These are phyloP conservation scores for Drosophila putrida DNA, from an alignment of 2,888 invertebrate genomes.

Conservation along the genomic window DNA sequence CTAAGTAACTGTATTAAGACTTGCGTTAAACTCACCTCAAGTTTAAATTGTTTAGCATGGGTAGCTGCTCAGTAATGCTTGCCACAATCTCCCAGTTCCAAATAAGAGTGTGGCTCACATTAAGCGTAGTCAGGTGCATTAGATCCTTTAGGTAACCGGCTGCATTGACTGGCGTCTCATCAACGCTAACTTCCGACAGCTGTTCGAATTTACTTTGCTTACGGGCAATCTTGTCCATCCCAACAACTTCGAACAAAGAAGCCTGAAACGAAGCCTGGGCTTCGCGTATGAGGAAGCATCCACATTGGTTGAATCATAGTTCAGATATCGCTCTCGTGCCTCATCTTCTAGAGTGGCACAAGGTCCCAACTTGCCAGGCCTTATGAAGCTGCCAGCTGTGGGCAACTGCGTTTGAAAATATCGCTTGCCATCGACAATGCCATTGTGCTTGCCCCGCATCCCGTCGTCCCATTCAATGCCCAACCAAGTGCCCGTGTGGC, in stretches of 20 bases:
- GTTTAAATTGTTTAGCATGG: constrained; percentile 81
- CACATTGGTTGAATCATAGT: constrained; percentile 85
- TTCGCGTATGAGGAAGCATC: constrained; percentile 88
- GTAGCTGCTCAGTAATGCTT: constrained; percentile 83
- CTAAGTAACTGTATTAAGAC: no score
- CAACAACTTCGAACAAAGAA: constrained; percentile 94
- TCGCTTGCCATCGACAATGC: constrained; percentile 91
- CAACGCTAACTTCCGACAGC: constrained; percentile 82
- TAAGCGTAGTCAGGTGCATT: constrained; percentile 78
- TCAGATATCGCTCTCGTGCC: constrained; percentile 89
- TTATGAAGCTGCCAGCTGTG: constrained; percentile 95
- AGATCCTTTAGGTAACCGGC: constrained; percentile 88
- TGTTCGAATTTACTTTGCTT: constrained; percentile 86
- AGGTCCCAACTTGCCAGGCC: constrained; percentile 91
- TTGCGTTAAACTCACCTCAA: constrained; percentile 71
- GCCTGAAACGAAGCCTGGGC: constrained; percentile 91
- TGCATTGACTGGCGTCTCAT: constrained; percentile 86
- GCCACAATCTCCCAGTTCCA: constrained; percentile 85
- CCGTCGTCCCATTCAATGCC: constrained; percentile 99
- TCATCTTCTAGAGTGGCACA: constrained; percentile 91
- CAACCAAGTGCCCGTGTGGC: constrained; percentile 92
- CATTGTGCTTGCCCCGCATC: constrained; percentile 96
- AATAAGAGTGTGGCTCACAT: constrained; percentile 84
- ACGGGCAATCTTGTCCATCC: constrained; percentile 93
- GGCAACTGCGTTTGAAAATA: constrained; percentile 93